These are phyloP conservation scores for Tachysurus fulvidraco DNA, from an alignment of 2,113 vertebrate species.

Conservation along the genomic window DNA sequence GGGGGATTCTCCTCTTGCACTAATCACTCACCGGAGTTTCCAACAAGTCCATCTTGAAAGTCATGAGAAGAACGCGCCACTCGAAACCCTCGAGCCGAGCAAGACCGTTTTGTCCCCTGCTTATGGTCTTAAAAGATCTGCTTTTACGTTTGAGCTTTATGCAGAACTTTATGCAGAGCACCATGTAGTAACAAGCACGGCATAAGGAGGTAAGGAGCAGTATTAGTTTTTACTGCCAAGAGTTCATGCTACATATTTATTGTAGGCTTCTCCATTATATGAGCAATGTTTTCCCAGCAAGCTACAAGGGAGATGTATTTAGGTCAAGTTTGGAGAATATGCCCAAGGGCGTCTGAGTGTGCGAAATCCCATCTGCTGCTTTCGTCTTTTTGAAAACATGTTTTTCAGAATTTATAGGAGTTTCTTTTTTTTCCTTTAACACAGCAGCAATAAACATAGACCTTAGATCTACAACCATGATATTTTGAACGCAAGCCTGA, in stretches of 20 bases:
- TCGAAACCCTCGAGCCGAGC: conserved; percentile 16
- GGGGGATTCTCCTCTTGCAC: conserved; percentile 13
- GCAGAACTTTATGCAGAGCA: neutral
- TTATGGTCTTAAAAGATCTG: neutral
- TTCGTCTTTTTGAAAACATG: neutral
- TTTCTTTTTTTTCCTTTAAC: neutral
- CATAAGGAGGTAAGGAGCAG: neutral
- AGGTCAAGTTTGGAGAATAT: conserved; percentile 34
- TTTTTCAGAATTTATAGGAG: neutral
- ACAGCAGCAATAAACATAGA: neutral
- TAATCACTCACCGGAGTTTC: conserved; percentile 7
- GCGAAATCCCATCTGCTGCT: conserved; percentile 6
- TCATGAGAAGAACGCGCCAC: conserved; percentile 14
- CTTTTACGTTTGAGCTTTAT: neutral
- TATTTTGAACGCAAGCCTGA: neutral
- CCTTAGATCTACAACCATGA: neutral
- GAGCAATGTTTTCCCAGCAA: neutral
- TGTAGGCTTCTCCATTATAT: neutral
- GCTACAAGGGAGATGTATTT: conserved; percentile 17
- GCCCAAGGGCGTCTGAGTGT: conserved; percentile 8
- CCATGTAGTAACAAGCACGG: neutral
- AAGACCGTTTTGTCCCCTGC: neutral
- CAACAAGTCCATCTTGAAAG: neutral
- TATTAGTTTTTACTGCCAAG: neutral
- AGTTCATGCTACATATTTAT: conserved; percentile 3